Conservation (phyloP, 2,113 vertebrate species). For the Oncorhynchus kisutch region DNA sequence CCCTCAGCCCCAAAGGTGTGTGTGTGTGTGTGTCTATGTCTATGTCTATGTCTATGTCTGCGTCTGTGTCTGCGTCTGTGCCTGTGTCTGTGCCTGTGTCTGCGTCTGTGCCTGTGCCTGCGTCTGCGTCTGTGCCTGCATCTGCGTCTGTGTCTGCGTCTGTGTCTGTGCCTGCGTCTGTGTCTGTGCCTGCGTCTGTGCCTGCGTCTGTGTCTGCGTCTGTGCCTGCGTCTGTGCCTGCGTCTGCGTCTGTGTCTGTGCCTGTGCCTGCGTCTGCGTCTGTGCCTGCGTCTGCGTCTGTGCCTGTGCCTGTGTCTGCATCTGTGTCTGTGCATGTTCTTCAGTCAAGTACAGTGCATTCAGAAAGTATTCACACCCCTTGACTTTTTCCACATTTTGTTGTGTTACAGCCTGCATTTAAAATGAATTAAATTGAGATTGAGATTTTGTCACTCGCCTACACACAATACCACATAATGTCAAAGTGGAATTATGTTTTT, state of each 20-base stretch:
- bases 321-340: too few species aligned
- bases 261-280: not conserved
- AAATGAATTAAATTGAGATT: too few species aligned
- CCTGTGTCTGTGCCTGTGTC: not conserved
- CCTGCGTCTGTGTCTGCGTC: not conserved
- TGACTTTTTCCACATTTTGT: too few species aligned
- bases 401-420: too few species aligned
- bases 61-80: not conserved
- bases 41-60: not conserved
- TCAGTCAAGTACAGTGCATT: too few species aligned
- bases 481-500: too few species aligned
- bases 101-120: not conserved
- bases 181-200: not conserved
- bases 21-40: not conserved
- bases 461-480: too few species aligned
- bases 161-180: too few species aligned
- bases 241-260: not conserved
- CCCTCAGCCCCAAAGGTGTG: slow-evolving; percentile 85
- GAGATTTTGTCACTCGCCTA: too few species aligned
- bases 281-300: not conserved
- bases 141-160: slow-evolving; percentile 24
- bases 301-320: slow-evolving; percentile 14
- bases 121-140: not conserved
- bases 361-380: too few species aligned
- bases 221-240: not conserved